Conservation (phyloP, 2,113 vertebrate species). For the Xiphias gladius region DNA sequence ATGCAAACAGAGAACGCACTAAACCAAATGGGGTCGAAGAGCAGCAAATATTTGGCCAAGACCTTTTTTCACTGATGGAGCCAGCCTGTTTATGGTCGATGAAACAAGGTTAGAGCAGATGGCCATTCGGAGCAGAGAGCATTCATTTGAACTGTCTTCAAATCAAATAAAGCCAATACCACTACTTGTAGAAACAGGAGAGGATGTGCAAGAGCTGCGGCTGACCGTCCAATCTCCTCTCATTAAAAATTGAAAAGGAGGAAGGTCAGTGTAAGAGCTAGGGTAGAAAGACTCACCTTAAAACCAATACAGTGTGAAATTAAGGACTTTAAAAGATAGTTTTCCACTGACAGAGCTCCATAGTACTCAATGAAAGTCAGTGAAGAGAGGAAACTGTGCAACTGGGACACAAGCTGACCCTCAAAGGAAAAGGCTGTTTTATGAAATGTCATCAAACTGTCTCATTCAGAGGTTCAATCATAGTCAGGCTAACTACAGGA, state of each 20-base stretch:
- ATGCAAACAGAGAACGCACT: slow-evolving; percentile 82
- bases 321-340: slow-evolving; percentile 8
- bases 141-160: slow-evolving; percentile 60
- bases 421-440: slow-evolving; percentile 7
- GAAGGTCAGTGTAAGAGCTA: slow-evolving; percentile 28
- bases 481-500: slow-evolving; percentile 52
- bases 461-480: slow-evolving; percentile 24
- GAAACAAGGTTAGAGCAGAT: slow-evolving; percentile 78
- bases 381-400: slow-evolving; percentile 19
- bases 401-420: slow-evolving; percentile 9
- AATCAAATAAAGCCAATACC: slow-evolving; percentile 68
- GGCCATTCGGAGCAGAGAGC: slow-evolving; percentile 45
- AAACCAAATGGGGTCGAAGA: slow-evolving; percentile 82
- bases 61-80: slow-evolving; percentile 70
- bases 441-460: slow-evolving; percentile 45
- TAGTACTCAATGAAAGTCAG: slow-evolving; percentile 4
- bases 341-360: neutral
- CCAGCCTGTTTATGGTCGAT: slow-evolving; percentile 75
- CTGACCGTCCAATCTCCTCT: slow-evolving; percentile 57
- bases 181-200: slow-evolving; percentile 33
- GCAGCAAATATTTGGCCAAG: slow-evolving; percentile 86
- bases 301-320: slow-evolving; percentile 40
- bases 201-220: slow-evolving; percentile 15
- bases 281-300: slow-evolving; percentile 20
- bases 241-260: slow-evolving; percentile 63